A percentile compares a stretch with the other conserved stretches of the same genome.
These are phyloP conservation scores for Cephalopholis sonnerati DNA, from an alignment of 2,113 vertebrate genomes.

Conservation along the genomic window DNA sequence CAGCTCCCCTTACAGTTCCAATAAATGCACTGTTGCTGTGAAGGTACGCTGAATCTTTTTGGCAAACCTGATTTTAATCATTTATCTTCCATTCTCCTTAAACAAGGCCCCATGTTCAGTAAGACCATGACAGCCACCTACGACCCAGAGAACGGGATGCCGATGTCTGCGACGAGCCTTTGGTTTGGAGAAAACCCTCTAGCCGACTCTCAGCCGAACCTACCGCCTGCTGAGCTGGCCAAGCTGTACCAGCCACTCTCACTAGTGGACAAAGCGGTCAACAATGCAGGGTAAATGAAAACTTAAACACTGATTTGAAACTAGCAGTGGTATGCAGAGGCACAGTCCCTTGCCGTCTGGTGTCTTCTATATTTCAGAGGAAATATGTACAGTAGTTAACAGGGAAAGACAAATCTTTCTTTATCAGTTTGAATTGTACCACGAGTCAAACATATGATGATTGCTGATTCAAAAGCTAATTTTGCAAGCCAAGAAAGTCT, in stretches of 20 bases:
- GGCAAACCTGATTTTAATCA: background rate
- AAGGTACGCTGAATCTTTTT: background rate
- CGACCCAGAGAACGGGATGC: slow-evolving; percentile 91
- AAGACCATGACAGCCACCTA: slow-evolving; percentile 95
- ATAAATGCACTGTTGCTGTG: background rate
- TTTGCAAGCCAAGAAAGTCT: too few species aligned
- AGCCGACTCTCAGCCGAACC: slow-evolving; percentile 84
- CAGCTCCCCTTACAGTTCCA: background rate
- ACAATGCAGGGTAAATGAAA: slow-evolving; percentile 90
- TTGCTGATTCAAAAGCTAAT: too few species aligned
- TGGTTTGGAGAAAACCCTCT: slow-evolving; percentile 93
- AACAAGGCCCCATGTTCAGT: slow-evolving; percentile 90
- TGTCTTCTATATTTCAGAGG: too few species aligned
- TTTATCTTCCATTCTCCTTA: slow-evolving; percentile 34
- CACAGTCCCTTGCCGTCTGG: too few species aligned
- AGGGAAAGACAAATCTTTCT: too few species aligned
- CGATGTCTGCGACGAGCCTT: slow-evolving; percentile 88
- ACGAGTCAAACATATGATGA: too few species aligned
- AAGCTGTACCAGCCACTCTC: slow-evolving; percentile 92
- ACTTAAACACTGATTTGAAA: background rate
- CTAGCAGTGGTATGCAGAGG: background rate
- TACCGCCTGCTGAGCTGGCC: slow-evolving; percentile 86
- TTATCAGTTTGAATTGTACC: too few species aligned
- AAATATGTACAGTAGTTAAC: too few species aligned
- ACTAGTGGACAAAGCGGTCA: slow-evolving; percentile 91